A percentile compares a stretch with the other conserved stretches of the same genome.
Conservation (phyloP, 2,888 invertebrate species). For the Halocaridina rubra region DNA sequence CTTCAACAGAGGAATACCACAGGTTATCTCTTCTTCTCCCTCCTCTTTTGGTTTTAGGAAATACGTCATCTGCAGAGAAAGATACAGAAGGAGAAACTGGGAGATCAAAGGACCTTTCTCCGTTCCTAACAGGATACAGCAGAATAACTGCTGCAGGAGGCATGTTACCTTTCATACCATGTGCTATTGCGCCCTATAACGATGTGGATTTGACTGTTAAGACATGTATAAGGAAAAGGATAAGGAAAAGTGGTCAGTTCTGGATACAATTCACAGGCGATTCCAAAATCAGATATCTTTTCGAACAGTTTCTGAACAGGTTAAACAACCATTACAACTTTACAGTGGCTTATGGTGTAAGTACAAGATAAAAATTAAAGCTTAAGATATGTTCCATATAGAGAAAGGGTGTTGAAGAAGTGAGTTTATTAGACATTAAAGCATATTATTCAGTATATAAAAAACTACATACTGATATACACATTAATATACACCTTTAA, state of each 20-base stretch:
- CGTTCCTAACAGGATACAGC: neutral
- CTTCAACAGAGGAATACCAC: neutral
- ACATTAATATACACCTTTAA: too few relatives aligned
- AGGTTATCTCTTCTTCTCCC: neutral
- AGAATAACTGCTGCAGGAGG: constrained; percentile 25
- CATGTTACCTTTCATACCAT: constrained; percentile 29
- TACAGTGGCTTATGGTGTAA: too few relatives aligned
- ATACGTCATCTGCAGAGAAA: neutral
- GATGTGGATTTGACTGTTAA: neutral
- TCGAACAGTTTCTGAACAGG: neutral
- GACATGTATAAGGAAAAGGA: constrained; percentile 20
- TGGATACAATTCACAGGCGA: neutral
- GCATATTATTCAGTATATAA: too few relatives aligned
- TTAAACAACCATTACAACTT: neutral
- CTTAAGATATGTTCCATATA: too few relatives aligned
- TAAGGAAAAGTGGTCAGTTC: neutral
- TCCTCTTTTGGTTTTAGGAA: neutral
- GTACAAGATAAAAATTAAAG: too few relatives aligned
- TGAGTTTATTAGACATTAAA: too few relatives aligned
- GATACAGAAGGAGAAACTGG: neutral
- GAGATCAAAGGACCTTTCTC: neutral
- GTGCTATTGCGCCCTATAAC: constrained; percentile 25
- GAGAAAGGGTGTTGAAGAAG: too few relatives aligned
- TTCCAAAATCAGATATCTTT: neutral
- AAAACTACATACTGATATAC: too few relatives aligned